Conservation (phyloP, 64 coral and sea anemone species). For the Acropora yongei region DNA sequence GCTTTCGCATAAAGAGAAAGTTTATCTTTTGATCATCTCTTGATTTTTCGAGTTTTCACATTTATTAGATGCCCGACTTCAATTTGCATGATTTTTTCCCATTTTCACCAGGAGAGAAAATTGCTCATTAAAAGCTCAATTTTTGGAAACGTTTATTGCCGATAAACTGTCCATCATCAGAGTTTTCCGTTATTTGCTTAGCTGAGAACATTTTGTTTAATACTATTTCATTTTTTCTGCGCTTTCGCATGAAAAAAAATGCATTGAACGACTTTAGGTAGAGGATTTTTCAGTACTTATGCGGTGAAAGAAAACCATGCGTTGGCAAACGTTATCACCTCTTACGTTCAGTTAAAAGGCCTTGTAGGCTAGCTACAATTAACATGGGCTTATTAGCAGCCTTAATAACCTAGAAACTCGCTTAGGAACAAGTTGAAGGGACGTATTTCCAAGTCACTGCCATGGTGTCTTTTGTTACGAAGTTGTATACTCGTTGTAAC, state of each 20-base stretch:
- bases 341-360: constrained; percentile 20
- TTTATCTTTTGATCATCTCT: neutral
- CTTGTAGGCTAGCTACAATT: constrained; percentile 23
- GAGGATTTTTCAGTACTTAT: neutral
- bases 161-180: constrained; percentile 6
- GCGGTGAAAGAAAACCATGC: neutral
- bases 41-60: neutral
- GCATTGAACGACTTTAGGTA: too few relatives aligned
- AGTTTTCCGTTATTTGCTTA: constrained; percentile 19
- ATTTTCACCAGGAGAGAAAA: constrained; percentile 33
- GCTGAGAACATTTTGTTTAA: neutral
- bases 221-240: neutral
- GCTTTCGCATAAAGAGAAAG: neutral
- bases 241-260: neutral
- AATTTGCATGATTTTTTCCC: neutral
- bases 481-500: neutral
- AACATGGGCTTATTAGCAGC: constrained; percentile 25
- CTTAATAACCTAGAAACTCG: constrained; percentile 15
- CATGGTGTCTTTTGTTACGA: too few relatives aligned
- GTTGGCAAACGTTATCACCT: constrained; percentile 10
- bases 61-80: neutral
- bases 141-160: constrained; percentile 32
- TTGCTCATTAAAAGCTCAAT: constrained; percentile 40
- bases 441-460: neutral
- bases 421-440: constrained; percentile 20